Conservation (phyloP, 2,113 vertebrate genomes). For the Mobula birostris region DNA sequence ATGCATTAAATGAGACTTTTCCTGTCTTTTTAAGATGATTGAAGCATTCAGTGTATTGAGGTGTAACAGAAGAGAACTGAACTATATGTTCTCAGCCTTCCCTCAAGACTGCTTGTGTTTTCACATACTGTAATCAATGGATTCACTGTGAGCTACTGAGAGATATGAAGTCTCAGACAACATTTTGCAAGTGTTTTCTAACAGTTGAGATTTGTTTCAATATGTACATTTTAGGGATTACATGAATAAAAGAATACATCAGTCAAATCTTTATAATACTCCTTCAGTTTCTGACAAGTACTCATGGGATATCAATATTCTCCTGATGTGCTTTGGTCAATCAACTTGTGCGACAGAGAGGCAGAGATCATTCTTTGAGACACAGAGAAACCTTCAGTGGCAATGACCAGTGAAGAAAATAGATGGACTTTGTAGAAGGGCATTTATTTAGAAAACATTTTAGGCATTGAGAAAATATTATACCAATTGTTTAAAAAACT, state of each 20-base stretch:
- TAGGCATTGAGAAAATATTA: neutral
- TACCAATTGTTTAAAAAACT: neutral
- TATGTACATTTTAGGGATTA: neutral
- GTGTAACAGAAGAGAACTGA: neutral
- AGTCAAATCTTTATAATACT: neutral
- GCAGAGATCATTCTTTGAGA: neutral
- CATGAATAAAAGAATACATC: neutral
- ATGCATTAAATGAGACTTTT: neutral
- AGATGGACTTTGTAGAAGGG: neutral
- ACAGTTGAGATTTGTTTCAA: neutral
- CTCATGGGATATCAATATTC: neutral
- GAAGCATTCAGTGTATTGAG: neutral
- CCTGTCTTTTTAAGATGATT: neutral
- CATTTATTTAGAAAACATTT: neutral
- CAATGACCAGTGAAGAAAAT: neutral
- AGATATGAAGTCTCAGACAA: too few relatives aligned
- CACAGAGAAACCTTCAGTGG: neutral
- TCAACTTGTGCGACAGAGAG: neutral
- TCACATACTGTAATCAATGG: neutral
- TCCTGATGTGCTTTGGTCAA: neutral
- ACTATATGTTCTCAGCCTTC: neutral
- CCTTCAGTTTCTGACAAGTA: neutral
- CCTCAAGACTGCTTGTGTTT: neutral
- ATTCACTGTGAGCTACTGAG: neutral
- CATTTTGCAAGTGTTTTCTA: neutral